phyloP scores from a whole-genome alignment of 2,888 invertebrate genomes.

The Trichacis sp. region DNA sequence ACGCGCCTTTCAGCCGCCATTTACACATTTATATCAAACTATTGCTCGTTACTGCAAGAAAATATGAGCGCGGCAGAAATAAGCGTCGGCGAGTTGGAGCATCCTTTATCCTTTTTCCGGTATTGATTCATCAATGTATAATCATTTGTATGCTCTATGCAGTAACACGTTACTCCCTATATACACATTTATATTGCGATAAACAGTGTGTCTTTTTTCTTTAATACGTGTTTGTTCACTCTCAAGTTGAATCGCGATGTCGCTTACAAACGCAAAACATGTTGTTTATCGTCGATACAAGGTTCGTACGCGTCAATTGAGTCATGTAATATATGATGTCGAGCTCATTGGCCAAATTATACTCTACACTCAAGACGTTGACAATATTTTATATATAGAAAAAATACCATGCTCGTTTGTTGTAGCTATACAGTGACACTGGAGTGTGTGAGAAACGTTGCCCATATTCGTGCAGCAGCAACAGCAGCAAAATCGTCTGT shows the following conservation, averaged over 20 bases:
- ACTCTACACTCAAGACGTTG: slow-evolving; percentile 30
- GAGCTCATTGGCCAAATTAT: slow-evolving; percentile 18
- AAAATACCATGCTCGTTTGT: slow-evolving; percentile 23
- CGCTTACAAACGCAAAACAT: not conserved
- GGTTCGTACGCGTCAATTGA: no score
- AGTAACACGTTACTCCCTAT: slow-evolving; percentile 59
- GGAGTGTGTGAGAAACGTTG: no score
- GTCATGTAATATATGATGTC: not conserved
- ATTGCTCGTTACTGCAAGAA: no score
- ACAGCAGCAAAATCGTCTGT: no score
- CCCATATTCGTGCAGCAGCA: no score
- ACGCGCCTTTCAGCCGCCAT: no score
- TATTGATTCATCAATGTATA: slow-evolving; percentile 53
- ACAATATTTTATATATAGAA: slow-evolving; percentile 35
- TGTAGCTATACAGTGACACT: slow-evolving; percentile 12
- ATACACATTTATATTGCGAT: slow-evolving; percentile 69
- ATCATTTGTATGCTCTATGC: slow-evolving; percentile 53
- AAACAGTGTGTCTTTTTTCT: slow-evolving; percentile 53
- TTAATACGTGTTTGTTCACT: no score
- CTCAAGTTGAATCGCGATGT: not conserved
- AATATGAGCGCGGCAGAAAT: slow-evolving; percentile 54
- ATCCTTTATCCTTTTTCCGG: slow-evolving; percentile 49
- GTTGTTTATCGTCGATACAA: not conserved
- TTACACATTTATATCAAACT: no score
- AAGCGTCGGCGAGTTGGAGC: slow-evolving; percentile 52